A percentile compares a stretch with the other conserved stretches of the same genome.
Evolutionary conservation across 2,113 vertebrate species (phyloP).

Genomic region (Pangasianodon hypophthalmus): DNA sequence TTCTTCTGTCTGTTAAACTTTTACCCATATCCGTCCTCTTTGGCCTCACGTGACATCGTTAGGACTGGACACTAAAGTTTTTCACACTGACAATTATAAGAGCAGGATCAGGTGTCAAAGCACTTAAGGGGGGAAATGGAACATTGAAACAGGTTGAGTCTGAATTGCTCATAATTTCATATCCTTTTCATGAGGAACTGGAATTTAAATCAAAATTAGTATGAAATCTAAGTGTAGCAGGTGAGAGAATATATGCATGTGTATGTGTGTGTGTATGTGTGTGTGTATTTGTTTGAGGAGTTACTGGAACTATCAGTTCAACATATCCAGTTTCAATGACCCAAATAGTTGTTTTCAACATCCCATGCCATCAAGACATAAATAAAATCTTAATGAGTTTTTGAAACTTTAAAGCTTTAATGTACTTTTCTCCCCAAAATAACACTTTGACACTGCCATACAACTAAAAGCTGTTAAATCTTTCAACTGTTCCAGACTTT

Average conservation of each 20-base stretch:
- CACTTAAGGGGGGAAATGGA: background rate
- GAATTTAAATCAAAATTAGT: background rate
- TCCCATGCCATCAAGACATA: background rate
- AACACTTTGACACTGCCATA: background rate
- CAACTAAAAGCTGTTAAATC: background rate
- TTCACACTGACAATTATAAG: background rate
- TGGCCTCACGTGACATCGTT: constrained; percentile 8
- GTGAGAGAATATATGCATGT: background rate
- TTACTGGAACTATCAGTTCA: background rate
- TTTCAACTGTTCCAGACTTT: background rate
- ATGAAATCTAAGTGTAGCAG: background rate
- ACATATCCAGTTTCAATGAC: constrained; percentile 2
- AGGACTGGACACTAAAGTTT: constrained; percentile 12
- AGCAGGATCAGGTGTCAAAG: background rate
- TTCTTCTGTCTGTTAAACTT: constrained; percentile 54
- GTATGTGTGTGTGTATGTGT: background rate
- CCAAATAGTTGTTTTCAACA: constrained; percentile 6
- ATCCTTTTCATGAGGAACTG: background rate
- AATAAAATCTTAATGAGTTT: background rate
- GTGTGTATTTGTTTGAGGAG: background rate
- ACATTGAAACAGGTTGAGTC: background rate
- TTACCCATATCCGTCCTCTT: constrained; percentile 60
- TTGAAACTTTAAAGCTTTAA: background rate
- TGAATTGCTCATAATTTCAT: background rate
- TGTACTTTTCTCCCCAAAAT: background rate